A percentile compares a stretch with the other conserved stretches of the same genome.
phyloP scores from a whole-genome alignment of 2,113 vertebrate species.

The Gorilla gorilla region DNA sequence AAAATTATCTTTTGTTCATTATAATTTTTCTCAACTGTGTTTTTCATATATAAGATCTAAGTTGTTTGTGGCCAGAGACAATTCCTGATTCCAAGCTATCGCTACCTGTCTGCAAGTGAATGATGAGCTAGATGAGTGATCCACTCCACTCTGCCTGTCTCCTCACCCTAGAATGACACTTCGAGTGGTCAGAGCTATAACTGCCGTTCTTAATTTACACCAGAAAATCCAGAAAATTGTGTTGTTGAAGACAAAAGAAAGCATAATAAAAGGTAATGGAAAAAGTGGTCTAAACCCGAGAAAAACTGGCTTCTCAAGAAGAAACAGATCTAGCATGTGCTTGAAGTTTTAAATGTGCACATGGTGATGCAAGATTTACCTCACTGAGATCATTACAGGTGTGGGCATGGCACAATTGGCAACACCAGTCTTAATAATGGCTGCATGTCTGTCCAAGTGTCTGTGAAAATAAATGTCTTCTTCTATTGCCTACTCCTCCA shows the following conservation, averaged over 20 bases:
- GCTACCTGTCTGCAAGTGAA: not conserved
- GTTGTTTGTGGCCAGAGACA: not conserved
- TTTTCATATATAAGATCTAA: not conserved
- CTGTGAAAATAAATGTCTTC: not conserved
- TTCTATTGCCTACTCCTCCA: not conserved
- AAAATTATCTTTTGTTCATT: not conserved
- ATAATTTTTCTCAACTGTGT: not conserved
- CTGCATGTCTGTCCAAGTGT: not conserved
- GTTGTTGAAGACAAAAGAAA: not conserved
- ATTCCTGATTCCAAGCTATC: not conserved
- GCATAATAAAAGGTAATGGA: not conserved
- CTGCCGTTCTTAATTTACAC: not conserved
- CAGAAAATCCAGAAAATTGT: not conserved
- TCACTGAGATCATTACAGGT: not conserved
- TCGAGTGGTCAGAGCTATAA: not conserved
- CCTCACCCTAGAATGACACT: not conserved
- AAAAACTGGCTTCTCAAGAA: not conserved
- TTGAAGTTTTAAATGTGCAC: not conserved
- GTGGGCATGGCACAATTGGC: rapidly evolving
- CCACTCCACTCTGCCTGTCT: not conserved
- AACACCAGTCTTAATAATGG: not conserved
- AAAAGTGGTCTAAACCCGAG: not conserved
- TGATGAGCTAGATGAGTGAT: not conserved
- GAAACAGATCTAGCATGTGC: not conserved
- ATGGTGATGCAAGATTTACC: no score